These are phyloP conservation scores for Indicator indicator DNA, from an alignment of 2,113 vertebrate species.

Conservation along the genomic window DNA sequence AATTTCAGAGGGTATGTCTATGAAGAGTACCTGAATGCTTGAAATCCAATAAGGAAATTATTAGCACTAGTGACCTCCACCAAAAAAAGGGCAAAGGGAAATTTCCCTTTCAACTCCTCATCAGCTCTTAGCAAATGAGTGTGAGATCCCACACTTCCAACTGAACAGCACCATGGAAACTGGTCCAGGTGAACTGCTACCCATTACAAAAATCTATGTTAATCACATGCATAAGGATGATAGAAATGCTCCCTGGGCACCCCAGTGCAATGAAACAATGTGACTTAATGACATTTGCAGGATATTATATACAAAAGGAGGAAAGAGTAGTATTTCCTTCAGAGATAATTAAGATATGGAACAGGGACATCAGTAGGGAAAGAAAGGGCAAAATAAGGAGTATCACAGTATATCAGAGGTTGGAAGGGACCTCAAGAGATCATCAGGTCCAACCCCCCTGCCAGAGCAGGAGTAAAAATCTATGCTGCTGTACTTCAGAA, in stretches of 20 bases:
- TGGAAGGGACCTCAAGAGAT: too few relatives aligned
- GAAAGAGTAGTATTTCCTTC: conserved; percentile 37
- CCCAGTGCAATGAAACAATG: conserved; percentile 9
- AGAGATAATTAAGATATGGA: conserved; percentile 29
- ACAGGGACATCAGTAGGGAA: background rate
- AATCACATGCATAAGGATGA: conserved; percentile 23
- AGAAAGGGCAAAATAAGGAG: conserved; percentile 27
- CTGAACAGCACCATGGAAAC: conserved; percentile 37
- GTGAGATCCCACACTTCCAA: conserved; percentile 18
- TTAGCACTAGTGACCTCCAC: conserved; percentile 9
- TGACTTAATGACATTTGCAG: conserved; percentile 34
- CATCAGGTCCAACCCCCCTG: too few relatives aligned
- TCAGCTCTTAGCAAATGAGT: conserved; percentile 33
- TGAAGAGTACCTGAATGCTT: background rate
- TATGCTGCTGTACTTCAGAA: background rate
- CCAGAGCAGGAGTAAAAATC: background rate
- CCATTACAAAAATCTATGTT: conserved; percentile 19
- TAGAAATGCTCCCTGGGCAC: background rate
- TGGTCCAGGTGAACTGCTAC: background rate
- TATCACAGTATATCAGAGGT: background rate
- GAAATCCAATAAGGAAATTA: conserved; percentile 37
- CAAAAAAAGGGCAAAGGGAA: conserved; percentile 25
- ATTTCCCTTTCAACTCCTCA: conserved; percentile 44
- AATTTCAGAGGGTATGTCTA: background rate
- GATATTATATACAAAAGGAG: background rate